Evolutionary conservation across 2,797 vertebrate genomes (phyloP), one percentile per base, ranked within the genome.

Genomic region (Limosa lapponica): DNA sequence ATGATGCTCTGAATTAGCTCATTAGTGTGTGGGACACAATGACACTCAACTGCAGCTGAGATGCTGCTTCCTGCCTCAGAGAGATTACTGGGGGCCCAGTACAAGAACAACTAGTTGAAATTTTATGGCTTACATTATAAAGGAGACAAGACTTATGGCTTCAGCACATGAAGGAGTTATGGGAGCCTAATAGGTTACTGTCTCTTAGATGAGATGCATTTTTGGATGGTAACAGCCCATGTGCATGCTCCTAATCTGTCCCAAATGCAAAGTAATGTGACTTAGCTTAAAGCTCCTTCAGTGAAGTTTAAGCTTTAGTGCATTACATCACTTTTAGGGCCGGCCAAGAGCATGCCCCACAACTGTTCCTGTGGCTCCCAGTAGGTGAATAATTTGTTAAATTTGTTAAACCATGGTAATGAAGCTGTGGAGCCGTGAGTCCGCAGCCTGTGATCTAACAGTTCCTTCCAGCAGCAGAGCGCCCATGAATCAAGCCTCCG

Each of bases 401-500:
- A 67, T 83, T 91, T 83, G 28, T 74, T 93, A 83, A 86, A 37
- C 32, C 27, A 3, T 6, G 48, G 18, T 52, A 61, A 74, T 41
- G 44, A 79, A 86, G 32, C 44, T 71, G 48, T 0, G 2, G 81
- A 59, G 39, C 81, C 39, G 18, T 0, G 5, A 85, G 89, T 41
- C 36, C 0, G 0, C 59, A 94, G 69, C 28, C 64, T 89, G 55
- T 62, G 67, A 67, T 67, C 67, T 72, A 44, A 69, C 15, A 3
- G 11, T 22, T 91, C n/a, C 46, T 89, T 90, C 39, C 64, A 78
- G 30, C 51, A 58, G 30, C 34, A 74, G 62, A 75, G 7, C 14
- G 6, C 16, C 66, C 18, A 34, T 37, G 61, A 54, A 79, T 86
- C 54, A n/a, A 8, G 1, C 43, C 58, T 52, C 43, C 0, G 0